Evolutionary conservation across 2,888 invertebrate genomes (phyloP), one percentile per base, ranked within the genome.

Genomic region (Steromphala cineraria): DNA sequence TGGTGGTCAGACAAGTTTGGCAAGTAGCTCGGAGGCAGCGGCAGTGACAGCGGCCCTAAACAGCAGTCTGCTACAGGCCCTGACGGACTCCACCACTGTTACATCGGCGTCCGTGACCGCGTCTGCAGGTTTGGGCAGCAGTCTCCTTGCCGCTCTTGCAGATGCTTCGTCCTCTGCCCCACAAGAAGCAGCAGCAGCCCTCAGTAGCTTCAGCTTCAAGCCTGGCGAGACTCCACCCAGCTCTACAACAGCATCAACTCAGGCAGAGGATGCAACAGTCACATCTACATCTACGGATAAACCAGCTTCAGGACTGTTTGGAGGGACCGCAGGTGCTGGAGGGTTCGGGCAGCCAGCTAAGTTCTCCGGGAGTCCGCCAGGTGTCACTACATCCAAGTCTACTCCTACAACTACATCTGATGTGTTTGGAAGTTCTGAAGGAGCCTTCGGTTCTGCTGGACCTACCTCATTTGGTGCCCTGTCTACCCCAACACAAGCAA

Each of bases 341-440:
- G 17, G 78, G 10, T 81, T 79, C n/a, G 77, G 80, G 31, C 80
- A 81, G 31, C 4, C 67, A 0, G 21, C 40, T 40, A 78, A 62
- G 62, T 62, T 62, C 17, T 24, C 28, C 0, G 62, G 62, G 3
- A 62, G 62, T 62, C 62, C 62, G 1, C 62, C 62, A 62, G 24
- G 62, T 62, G 62, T 24, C 24, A 62, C 31, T 4, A 7, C 53
- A 67, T 46, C 46, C 46, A 46, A 46, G 5, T 46, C 46, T 10
- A 55, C 80, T 36, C 53, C 81, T 31, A 55, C 77, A 17, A 53
- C 79, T 71, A 75, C 81, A 15, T 19, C 80, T 5, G 46, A 76
- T 24, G 53, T 80, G n/a, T 84, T 83, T 82, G 83, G 84, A 15
- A 75, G 21, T 3, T 28, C 28, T 24, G 62, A 15, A 21, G 62